These are phyloP conservation scores for Amblyopsis rosae DNA, from an alignment of 2,113 vertebrate species.

Conservation along the genomic window DNA sequence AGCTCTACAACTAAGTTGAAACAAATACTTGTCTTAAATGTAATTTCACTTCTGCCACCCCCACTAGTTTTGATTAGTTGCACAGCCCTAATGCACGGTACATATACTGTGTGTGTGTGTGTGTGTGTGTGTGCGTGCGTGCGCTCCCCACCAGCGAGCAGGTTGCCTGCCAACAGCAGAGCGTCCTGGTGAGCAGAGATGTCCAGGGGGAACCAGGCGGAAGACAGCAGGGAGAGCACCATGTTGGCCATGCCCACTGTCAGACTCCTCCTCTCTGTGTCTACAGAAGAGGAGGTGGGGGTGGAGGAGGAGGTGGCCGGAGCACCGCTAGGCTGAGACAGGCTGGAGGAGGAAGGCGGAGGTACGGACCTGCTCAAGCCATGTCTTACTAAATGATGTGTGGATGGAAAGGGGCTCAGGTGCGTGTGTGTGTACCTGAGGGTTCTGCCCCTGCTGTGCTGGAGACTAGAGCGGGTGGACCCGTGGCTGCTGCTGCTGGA, in stretches of 20 bases:
- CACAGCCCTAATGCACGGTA: background rate
- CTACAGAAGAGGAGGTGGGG: conserved; percentile 47
- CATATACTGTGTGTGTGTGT: background rate
- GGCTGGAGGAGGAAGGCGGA: conserved; percentile 61
- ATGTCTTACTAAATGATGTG: too few species aligned
- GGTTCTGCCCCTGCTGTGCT: conserved; percentile 55
- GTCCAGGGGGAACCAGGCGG: conserved; percentile 94
- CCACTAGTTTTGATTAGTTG: too few species aligned
- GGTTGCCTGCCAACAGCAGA: conserved; percentile 88
- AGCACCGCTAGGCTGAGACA: conserved; percentile 76
- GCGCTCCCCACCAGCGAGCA: conserved; percentile 85
- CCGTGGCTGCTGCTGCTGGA: conserved; percentile 14
- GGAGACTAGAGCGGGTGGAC: conserved; percentile 46
- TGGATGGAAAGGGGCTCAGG: background rate
- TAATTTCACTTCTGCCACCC: too few species aligned
- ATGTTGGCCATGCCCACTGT: conserved; percentile 88
- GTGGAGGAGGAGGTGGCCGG: conserved; percentile 43
- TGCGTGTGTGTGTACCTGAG: conserved; percentile 43
- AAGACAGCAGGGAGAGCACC: conserved; percentile 90
- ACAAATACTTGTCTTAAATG: too few species aligned
- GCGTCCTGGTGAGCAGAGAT: conserved; percentile 96
- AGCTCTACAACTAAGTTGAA: too few species aligned
- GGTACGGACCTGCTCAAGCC: background rate
- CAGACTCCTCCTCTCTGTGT: conserved; percentile 80
- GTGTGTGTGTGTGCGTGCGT: background rate